phyloP scores from a whole-genome alignment of 2,797 vertebrate genomes.

The Setipinna tenuifilis region DNA sequence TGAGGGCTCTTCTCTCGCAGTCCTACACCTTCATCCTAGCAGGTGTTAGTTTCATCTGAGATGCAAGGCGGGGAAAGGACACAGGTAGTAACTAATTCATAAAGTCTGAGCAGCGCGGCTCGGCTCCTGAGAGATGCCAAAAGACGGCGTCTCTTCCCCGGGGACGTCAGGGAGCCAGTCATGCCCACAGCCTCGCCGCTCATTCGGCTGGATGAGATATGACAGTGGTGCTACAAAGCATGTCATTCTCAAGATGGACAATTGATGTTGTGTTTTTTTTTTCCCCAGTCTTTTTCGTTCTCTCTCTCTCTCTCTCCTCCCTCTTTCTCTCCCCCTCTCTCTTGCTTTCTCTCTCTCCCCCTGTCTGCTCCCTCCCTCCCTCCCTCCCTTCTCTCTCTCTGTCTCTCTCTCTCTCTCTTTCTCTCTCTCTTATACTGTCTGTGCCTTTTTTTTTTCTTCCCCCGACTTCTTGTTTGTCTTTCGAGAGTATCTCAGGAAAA shows the following conservation, averaged over 20 bases:
- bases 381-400: not conserved
- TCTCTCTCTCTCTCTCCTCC: not conserved
- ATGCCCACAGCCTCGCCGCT: constrained; percentile 74
- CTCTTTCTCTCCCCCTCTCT: not conserved
- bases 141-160: constrained; percentile 67
- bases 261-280: constrained; percentile 76
- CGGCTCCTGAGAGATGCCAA: constrained; percentile 67
- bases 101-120: constrained; percentile 70
- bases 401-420: not conserved
- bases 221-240: constrained; percentile 81
- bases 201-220: constrained; percentile 80
- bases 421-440: not conserved
- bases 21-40: constrained; percentile 56
- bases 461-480: constrained; percentile 73
- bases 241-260: constrained; percentile 81
- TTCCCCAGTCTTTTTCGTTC: constrained; percentile 50
- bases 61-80: constrained; percentile 65
- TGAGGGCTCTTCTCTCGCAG: constrained; percentile 40
- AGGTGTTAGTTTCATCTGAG: constrained; percentile 69
- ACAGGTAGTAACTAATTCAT: constrained; percentile 84
- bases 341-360: not conserved
- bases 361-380: constrained; percentile 8
- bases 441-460: constrained; percentile 37
- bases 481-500: constrained; percentile 65
- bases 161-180: constrained; percentile 78